phyloP scores from a whole-genome alignment of 1,140 invertebrate species.

The Ditylenchus dipsaci region DNA sequence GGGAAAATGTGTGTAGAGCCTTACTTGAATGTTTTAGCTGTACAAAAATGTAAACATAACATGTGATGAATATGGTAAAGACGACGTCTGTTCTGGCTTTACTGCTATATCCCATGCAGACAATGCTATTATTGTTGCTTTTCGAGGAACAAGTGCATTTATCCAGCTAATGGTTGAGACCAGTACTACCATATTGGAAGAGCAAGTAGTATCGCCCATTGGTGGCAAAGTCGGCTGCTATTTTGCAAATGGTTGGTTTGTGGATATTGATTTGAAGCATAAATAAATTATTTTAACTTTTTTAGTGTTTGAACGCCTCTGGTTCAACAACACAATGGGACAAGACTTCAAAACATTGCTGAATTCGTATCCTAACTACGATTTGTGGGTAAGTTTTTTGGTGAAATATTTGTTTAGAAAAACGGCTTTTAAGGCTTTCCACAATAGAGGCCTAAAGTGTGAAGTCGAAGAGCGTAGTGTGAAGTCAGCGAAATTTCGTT shows the following conservation, averaged over 20 bases:
- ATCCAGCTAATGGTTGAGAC: slow-evolving; percentile 6
- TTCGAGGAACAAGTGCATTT: slow-evolving; percentile 16
- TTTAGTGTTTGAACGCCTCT: slow-evolving; percentile 12
- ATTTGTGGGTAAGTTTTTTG: slow-evolving; percentile 7
- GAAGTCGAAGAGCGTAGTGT: no score
- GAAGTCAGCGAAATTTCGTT: no score
- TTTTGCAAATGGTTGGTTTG: neutral
- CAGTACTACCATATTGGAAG: neutral
- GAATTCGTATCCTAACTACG: slow-evolving; percentile 5
- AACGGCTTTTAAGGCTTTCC: no score
- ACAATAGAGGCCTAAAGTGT: no score
- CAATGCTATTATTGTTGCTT: slow-evolving; percentile 38
- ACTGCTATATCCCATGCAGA: slow-evolving; percentile 28
- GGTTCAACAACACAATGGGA: neutral
- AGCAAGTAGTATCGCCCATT: neutral
- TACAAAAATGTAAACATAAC: neutral
- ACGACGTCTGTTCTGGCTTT: slow-evolving; percentile 40
- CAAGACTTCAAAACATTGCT: neutral
- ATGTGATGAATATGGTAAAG: neutral
- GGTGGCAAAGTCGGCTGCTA: slow-evolving; percentile 11
- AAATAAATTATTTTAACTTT: neutral
- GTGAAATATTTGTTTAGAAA: neutral
- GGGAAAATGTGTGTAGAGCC: no score
- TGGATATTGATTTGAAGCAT: neutral
- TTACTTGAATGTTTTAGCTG: neutral